Base-by-base conservation (phyloP, 2,888 invertebrate genomes). In the Stictocephala bisonia region DNA sequence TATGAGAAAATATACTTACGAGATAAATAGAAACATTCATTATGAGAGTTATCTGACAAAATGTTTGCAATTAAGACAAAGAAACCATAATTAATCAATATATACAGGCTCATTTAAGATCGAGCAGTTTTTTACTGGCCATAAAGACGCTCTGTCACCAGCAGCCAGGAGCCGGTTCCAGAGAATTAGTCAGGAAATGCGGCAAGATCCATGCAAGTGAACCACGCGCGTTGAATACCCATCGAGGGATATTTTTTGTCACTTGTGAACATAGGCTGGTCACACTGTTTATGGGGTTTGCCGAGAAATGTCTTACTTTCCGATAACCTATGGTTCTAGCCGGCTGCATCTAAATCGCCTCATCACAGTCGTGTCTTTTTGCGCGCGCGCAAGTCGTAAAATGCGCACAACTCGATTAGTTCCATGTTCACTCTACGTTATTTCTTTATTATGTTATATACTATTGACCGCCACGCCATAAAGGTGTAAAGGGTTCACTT, bases 271-370 rank as follows among this genome's bases (percentile, higher is more conserved):
- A 51, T 7, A 26, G 64, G 44, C 18, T 44, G 64, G 64, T 27
- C 13, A 44, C 60, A 60, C 64, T 64, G 64, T 64, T 64, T 64
- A 64, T 64, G 22, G 64, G 60, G 24, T 44, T 64, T 26, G 41
- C 64, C 64, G 64, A 24, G 64, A 44, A 64, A 64, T 26, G 64
- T 64, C 64, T 64, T 60, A 60, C 40, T 64, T 64, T 64, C 64
- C 64, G 26, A 44, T 64, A 64, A 64, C 44, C 64, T 64, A 64
- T 64, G 64, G 41, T n/a, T 40, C 64, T 64, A 64, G 64, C 26
- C 64, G 64, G 44, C 15, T 44, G 64, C 64, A 64, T 64, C 64
- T 35, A 64, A 64, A 64, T 64, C 64, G 64, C 15, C 64, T 64
- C 64, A 64, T 64, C 44, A 15, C 2, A 22, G 6, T 18, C 60